Conservation (phyloP, 1,140 invertebrate genomes). For the Zaprionus africanus region DNA sequence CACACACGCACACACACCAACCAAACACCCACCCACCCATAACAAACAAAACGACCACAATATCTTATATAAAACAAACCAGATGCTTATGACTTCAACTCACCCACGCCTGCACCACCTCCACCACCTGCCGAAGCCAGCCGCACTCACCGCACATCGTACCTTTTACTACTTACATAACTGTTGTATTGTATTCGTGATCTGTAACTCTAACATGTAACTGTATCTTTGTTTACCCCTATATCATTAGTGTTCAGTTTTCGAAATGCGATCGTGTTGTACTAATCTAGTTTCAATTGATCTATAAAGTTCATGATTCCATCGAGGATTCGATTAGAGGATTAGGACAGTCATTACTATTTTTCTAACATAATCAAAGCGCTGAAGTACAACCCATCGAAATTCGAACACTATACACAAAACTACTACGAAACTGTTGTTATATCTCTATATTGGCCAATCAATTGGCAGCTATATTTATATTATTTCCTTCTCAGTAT, state of each 20-base stretch:
- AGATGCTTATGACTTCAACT: conserved; percentile 40
- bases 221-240: conserved; percentile 40
- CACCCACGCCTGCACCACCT: conserved; percentile 47
- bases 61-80: conserved; percentile 41
- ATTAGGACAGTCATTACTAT: conserved; percentile 15
- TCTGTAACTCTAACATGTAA: conserved; percentile 46
- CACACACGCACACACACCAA: conserved; percentile 9
- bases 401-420: conserved; percentile 17
- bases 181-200: conserved; percentile 75
- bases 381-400: neutral
- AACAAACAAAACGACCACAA: conserved; percentile 33
- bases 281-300: neutral
- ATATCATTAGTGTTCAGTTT: conserved; percentile 40
- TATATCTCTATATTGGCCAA: conserved; percentile 28
- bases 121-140: conserved; percentile 53
- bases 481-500: conserved; percentile 60
- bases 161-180: conserved; percentile 73
- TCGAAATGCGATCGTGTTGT: conserved; percentile 28
- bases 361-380: conserved; percentile 14
- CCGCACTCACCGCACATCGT: conserved; percentile 80
- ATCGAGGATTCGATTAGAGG: neutral
- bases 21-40: conserved; percentile 1
- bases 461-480: conserved; percentile 25
- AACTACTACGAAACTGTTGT: conserved; percentile 10
- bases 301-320: neutral